phyloP scores from a whole-genome alignment of 2,888 invertebrate species.

The Phortica okadai region DNA sequence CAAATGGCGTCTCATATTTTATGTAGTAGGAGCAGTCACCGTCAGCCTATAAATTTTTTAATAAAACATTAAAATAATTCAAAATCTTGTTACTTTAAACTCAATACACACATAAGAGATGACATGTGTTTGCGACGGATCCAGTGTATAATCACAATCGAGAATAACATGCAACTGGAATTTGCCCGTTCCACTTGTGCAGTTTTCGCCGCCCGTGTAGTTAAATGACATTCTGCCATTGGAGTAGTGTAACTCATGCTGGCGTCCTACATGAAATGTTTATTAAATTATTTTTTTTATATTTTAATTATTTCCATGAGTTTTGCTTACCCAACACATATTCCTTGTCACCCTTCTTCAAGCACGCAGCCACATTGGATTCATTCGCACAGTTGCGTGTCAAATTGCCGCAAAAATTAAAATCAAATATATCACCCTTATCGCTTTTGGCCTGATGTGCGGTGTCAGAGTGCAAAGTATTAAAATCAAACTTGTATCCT shows the following conservation, averaged over 20 bases:
- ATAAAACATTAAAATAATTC: too few relatives aligned
- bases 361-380: conserved; percentile 71
- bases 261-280: conserved; percentile 60
- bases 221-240: conserved; percentile 73
- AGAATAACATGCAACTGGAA: conserved; percentile 68
- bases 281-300: conserved; percentile 1
- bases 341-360: conserved; percentile 66
- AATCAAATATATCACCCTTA: conserved; percentile 67
- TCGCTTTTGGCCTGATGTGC: conserved; percentile 61
- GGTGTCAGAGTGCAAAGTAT: conserved; percentile 68
- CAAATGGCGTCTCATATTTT: conserved; percentile 68
- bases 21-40: conserved; percentile 71
- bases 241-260: conserved; percentile 67
- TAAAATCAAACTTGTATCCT: conserved; percentile 72
- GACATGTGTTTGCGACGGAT: conserved; percentile 63
- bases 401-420: conserved; percentile 73
- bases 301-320: not conserved
- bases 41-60: conserved; percentile 56
- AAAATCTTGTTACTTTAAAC: not conserved
- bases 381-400: conserved; percentile 67
- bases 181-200: conserved; percentile 60
- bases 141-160: conserved; percentile 74
- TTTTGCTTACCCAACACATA: conserved; percentile 69
- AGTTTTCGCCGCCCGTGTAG: conserved; percentile 71
- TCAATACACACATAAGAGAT: conserved; percentile 65